A percentile compares a stretch with the other conserved stretches of the same genome.
Evolutionary conservation across 2,113 vertebrate genomes (phyloP).

Genomic region (Aspiorhynchus laticeps): DNA sequence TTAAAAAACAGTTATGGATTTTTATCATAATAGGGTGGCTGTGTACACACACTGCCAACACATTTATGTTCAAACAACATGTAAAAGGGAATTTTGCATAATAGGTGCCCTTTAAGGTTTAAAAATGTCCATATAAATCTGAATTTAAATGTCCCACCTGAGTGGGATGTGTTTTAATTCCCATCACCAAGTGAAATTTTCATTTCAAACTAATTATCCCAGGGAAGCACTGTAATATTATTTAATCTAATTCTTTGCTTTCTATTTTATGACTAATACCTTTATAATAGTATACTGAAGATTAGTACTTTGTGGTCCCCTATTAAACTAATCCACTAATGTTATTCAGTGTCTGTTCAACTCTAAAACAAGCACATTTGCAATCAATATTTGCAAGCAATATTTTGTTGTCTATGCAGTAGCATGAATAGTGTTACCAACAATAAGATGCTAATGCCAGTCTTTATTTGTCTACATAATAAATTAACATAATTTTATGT

Average conservation of each 20-base stretch:
- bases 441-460: slow-evolving; percentile 19
- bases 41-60: too few species aligned
- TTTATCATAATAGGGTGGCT: too few species aligned
- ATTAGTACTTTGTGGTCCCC: too few species aligned
- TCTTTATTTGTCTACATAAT: slow-evolving; percentile 23
- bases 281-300: slow-evolving; percentile 33
- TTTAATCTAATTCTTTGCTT: slow-evolving; percentile 20
- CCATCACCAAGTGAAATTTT: slow-evolving; percentile 50
- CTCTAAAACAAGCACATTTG: background rate
- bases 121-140: slow-evolving; percentile 33
- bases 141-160: slow-evolving; percentile 45
- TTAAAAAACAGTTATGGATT: too few species aligned
- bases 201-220: slow-evolving; percentile 42
- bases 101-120: background rate
- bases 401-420: background rate
- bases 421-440: slow-evolving; percentile 3
- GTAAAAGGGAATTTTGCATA: background rate
- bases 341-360: background rate
- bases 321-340: too few species aligned
- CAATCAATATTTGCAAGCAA: background rate
- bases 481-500: slow-evolving; percentile 10
- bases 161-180: slow-evolving; percentile 49
- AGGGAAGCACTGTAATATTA: background rate
- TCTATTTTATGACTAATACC: slow-evolving; percentile 31
- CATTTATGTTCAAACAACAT: too few species aligned